Percentiles rank a stretch among this genome's conserved stretches.
phyloP scores from a whole-genome alignment of 2,888 invertebrate species.

The Lasioglossum pauxillum region DNA sequence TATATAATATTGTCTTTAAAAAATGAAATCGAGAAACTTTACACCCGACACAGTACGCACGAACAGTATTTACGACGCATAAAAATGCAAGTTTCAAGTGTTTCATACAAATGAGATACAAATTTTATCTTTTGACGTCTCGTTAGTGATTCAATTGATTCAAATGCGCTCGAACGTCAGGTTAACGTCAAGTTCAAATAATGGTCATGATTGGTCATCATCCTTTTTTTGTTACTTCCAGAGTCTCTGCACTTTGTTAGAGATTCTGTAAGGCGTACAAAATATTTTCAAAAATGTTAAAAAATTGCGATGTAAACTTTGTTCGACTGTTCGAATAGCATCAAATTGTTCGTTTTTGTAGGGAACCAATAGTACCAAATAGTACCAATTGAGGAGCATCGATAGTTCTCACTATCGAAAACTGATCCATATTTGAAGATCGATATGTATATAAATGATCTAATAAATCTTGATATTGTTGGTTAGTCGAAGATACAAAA shows the following conservation, averaged over 20 bases:
- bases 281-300: not conserved
- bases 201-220: not conserved
- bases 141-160: not conserved
- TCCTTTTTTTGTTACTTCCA: not conserved
- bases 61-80: not conserved
- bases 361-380: not conserved
- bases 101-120: slow-evolving; percentile 14
- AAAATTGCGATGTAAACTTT: not conserved
- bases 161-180: not conserved
- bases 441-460: too few relatives aligned
- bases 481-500: too few relatives aligned
- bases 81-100: slow-evolving; percentile 13
- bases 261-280: not conserved
- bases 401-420: too few relatives aligned
- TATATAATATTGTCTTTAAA: not conserved
- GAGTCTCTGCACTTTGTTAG: not conserved
- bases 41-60: not conserved
- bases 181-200: not conserved
- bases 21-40: not conserved
- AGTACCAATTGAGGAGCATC: too few relatives aligned
- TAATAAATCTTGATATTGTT: too few relatives aligned
- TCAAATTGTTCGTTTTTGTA: not conserved
- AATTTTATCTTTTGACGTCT: slow-evolving; percentile 19
- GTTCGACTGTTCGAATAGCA: not conserved
- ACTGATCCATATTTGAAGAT: too few relatives aligned